phyloP scores from a whole-genome alignment of 1,140 invertebrate species.

The Pseudomyrmex dendroicus region DNA sequence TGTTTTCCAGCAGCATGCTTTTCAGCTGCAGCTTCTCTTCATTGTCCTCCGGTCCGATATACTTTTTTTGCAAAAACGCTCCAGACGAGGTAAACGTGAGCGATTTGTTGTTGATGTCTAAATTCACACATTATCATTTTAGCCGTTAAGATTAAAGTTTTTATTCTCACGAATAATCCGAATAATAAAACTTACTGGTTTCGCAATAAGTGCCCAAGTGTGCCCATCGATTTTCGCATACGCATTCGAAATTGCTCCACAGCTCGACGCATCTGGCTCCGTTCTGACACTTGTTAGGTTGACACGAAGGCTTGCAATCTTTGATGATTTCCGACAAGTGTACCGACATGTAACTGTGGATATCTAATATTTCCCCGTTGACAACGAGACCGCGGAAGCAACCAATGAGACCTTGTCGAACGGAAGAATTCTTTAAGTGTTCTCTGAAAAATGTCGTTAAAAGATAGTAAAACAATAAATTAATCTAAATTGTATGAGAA shows the following conservation, averaged over 20 bases:
- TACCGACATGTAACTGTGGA: slow-evolving; percentile 97
- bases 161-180: neutral
- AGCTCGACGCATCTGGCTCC: slow-evolving; percentile 95
- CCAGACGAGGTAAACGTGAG: slow-evolving; percentile 94
- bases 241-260: slow-evolving; percentile 96
- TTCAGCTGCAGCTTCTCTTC: slow-evolving; percentile 88
- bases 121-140: neutral
- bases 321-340: slow-evolving; percentile 95
- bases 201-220: slow-evolving; percentile 95
- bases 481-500: neutral
- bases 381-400: slow-evolving; percentile 96
- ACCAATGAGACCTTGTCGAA: slow-evolving; percentile 95
- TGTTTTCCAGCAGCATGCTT: slow-evolving; percentile 91
- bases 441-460: slow-evolving; percentile 86
- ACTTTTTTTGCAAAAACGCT: slow-evolving; percentile 92
- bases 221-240: slow-evolving; percentile 95
- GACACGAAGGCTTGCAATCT: slow-evolving; percentile 96
- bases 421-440: slow-evolving; percentile 91
- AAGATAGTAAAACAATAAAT: neutral
- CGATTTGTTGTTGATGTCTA: slow-evolving; percentile 96
- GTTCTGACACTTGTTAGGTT: slow-evolving; percentile 96
- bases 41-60: slow-evolving; percentile 87
- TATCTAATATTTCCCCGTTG: slow-evolving; percentile 95
- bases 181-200: slow-evolving; percentile 89
- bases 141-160: neutral